Percentiles rank a stretch among this genome's conserved stretches.
Evolutionary conservation across 2,113 vertebrate genomes (phyloP).

Genomic region (Aleadryas rufinucha): DNA sequence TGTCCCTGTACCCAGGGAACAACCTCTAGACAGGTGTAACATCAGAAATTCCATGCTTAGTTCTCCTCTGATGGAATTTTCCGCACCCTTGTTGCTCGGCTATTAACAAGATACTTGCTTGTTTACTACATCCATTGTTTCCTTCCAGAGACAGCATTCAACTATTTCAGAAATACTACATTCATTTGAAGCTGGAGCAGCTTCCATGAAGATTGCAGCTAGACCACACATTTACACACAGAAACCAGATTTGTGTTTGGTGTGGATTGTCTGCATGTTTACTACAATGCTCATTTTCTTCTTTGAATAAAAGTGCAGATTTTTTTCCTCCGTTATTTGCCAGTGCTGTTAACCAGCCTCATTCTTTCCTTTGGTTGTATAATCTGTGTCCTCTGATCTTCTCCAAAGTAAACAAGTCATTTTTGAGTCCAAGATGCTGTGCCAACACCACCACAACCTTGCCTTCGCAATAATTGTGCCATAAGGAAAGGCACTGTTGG

Average conservation of each 20-base stretch:
- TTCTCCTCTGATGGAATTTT: neutral
- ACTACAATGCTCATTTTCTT: slow-evolving; percentile 54
- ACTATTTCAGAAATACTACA: slow-evolving; percentile 32
- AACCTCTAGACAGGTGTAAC: neutral
- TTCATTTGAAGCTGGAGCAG: slow-evolving; percentile 29
- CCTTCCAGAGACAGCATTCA: slow-evolving; percentile 9
- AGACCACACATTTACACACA: slow-evolving; percentile 60
- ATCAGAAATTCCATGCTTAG: neutral
- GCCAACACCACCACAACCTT: neutral
- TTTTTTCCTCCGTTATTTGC: slow-evolving; percentile 22
- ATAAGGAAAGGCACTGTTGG: neutral
- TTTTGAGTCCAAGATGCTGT: neutral
- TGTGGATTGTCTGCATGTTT: slow-evolving; percentile 42
- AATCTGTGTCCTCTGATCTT: slow-evolving; percentile 34
- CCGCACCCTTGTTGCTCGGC: neutral
- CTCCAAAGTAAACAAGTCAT: neutral
- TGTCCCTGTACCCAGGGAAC: neutral
- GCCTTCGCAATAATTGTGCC: neutral
- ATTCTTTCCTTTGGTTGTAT: slow-evolving; percentile 34
- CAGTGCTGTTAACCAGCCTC: neutral
- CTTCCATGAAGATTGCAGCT: slow-evolving; percentile 21
- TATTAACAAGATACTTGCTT: neutral
- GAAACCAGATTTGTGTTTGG: slow-evolving; percentile 50
- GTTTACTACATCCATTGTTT: slow-evolving; percentile 22
- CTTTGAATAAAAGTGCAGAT: slow-evolving; percentile 50